Conservation (phyloP, 2,888 invertebrate species). For the Masnerella sp. region DNA sequence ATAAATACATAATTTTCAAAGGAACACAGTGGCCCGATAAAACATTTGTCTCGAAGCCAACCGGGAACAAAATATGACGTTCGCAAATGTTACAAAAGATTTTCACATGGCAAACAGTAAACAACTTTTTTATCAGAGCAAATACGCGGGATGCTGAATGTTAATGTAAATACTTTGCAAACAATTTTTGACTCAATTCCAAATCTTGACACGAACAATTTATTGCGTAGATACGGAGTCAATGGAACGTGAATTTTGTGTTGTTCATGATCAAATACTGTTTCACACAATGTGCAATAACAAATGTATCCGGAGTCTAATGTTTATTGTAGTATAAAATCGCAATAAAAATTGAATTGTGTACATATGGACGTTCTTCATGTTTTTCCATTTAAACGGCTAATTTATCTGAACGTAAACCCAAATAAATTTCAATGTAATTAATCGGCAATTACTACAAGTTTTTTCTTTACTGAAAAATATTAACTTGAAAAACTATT, state of each 20-base stretch:
- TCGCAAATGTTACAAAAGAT: conserved; percentile 11
- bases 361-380: too few relatives aligned
- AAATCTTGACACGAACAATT: conserved; percentile 2
- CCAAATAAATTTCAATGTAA: too few relatives aligned
- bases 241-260: conserved; percentile 20
- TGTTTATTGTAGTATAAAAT: too few relatives aligned
- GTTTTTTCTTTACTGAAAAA: too few relatives aligned
- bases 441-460: too few relatives aligned
- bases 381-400: too few relatives aligned
- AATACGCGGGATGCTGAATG: background rate
- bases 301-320: too few relatives aligned
- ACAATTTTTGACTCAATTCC: conserved; percentile 13
- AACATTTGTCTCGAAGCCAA: conserved; percentile 6
- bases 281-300: too few relatives aligned
- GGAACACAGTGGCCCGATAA: conserved; percentile 6
- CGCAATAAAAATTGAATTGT: too few relatives aligned
- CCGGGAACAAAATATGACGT: background rate
- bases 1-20: conserved; percentile 15
- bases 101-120: conserved; percentile 7
- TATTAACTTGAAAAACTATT: too few relatives aligned
- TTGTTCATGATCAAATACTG: too few relatives aligned
- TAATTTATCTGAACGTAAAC: too few relatives aligned
- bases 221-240: conserved; percentile 6
- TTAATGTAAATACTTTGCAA: conserved; percentile 22
- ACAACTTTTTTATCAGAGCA: background rate